Evolutionary conservation across 2,888 invertebrate genomes (phyloP), one percentile per base, ranked within the genome.

Genomic region (Amphipyra tragopoginis): DNA sequence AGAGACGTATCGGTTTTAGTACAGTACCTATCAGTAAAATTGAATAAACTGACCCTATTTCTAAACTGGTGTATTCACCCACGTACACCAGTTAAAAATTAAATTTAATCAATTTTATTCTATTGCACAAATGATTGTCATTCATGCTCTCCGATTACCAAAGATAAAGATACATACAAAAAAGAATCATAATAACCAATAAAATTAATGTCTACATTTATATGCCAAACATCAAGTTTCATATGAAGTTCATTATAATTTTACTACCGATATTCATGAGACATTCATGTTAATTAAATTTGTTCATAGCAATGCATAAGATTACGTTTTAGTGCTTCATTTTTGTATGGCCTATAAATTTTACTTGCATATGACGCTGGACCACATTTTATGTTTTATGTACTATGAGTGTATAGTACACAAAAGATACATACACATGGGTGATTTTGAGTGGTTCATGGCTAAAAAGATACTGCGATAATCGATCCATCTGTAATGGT

Each of bases 181-280:
- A 68, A 70, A 64, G 8, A 61, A 66, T 56, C 13, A 33, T 58
- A 60, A 60, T 61, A 49, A 53, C 26, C 62, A 50, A 60, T 69
- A 65, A 63, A 67, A 50, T 47, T 56, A 61, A 75, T 62, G 42
- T 57, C 70, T 62, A 67, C 62, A 75, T 78, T 67, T 67, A 43
- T 60, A 75, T 64, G 66, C 69, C 50, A 73, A 76, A 68, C 58
- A 58, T 58, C 43, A 21, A 65, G 48, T 53, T 60, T 33, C 39
- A 64, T 56, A 45, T 64, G 38, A 52, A 52, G 44, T 65, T 73
- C 57, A 63, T 73, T 62, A 68, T 57, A 73, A 65, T 65, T 76
- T 77, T 58, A 74, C 34, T 56, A 26, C 15, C 44, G 36, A 57
- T 65, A 77, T 77, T 75, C 68, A 72, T 72, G 69, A 76, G 53